Conservation (phyloP, 1,140 invertebrate genomes). For the Drepana arcuata region DNA sequence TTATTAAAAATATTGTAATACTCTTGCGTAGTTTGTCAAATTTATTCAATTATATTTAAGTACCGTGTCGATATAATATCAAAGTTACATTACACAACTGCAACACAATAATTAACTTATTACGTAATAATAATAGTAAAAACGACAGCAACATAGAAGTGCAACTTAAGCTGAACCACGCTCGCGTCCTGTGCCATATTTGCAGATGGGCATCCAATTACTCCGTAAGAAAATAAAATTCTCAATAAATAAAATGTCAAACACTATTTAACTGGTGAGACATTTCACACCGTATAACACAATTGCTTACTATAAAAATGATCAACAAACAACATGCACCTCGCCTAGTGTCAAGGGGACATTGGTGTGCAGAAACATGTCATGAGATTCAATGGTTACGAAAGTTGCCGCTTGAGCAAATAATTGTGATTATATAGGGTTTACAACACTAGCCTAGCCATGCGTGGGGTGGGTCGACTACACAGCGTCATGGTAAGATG, state of each 20-base stretch:
- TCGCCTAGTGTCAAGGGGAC: slow-evolving; percentile 47
- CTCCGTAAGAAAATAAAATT: slow-evolving; percentile 71
- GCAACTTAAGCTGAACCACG: slow-evolving; percentile 21
- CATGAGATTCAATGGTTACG: slow-evolving; percentile 66
- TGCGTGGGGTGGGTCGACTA: slow-evolving; percentile 62
- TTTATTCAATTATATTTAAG: neutral
- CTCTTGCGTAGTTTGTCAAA: neutral
- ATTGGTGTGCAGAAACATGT: slow-evolving; percentile 40
- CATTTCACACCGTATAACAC: slow-evolving; percentile 66
- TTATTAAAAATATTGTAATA: neutral
- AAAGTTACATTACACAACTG: too few species aligned
- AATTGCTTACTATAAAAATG: slow-evolving; percentile 70
- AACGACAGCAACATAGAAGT: too few species aligned
- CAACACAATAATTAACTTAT: too few species aligned
- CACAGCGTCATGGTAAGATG: slow-evolving; percentile 23
- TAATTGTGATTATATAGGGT: slow-evolving; percentile 51
- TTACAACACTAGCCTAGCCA: slow-evolving; percentile 64
- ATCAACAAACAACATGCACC: slow-evolving; percentile 69
- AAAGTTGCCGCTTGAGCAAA: slow-evolving; percentile 68
- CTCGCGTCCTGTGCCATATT: slow-evolving; percentile 54
- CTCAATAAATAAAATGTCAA: slow-evolving; percentile 71
- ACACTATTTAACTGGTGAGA: slow-evolving; percentile 63
- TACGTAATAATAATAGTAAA: too few species aligned
- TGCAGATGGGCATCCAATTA: slow-evolving; percentile 65
- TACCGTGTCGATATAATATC: slow-evolving; percentile 2